These are phyloP conservation scores for Arenaria interpres DNA, from an alignment of 2,113 vertebrate species.

Conservation along the genomic window DNA sequence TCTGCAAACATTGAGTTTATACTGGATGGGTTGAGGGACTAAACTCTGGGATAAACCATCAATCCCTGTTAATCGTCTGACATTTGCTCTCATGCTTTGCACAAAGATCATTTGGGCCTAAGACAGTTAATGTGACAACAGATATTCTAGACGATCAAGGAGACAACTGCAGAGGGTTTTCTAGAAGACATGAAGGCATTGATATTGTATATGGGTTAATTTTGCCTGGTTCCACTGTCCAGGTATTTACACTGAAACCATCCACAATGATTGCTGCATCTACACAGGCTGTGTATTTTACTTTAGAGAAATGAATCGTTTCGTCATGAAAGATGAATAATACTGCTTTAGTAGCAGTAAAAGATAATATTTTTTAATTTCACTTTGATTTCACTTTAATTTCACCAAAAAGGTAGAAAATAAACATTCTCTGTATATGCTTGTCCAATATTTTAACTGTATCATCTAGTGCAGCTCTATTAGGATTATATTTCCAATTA, in stretches of 20 bases:
- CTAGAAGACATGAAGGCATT: neutral
- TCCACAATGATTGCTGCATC: neutral
- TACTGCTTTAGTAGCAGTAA: neutral
- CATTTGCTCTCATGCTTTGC: neutral
- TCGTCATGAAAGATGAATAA: neutral
- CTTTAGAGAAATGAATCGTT: neutral
- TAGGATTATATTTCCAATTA: neutral
- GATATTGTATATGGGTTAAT: neutral
- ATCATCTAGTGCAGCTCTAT: neutral
- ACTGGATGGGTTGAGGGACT: neutral
- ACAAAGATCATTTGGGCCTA: neutral
- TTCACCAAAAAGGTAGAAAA: neutral
- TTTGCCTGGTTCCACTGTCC: neutral
- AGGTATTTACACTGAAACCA: neutral
- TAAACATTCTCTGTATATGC: neutral
- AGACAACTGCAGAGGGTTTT: neutral
- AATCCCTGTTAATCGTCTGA: neutral
- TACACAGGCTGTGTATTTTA: neutral
- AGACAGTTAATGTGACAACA: neutral
- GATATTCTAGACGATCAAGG: neutral
- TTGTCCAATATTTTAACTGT: neutral
- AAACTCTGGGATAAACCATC: neutral
- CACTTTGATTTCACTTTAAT: neutral
- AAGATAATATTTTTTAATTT: neutral
- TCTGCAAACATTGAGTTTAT: neutral